A percentile compares a stretch with the other conserved stretches of the same genome.
phyloP scores from a whole-genome alignment of 2,888 invertebrate genomes.

The Lasioglossum villosulum region DNA sequence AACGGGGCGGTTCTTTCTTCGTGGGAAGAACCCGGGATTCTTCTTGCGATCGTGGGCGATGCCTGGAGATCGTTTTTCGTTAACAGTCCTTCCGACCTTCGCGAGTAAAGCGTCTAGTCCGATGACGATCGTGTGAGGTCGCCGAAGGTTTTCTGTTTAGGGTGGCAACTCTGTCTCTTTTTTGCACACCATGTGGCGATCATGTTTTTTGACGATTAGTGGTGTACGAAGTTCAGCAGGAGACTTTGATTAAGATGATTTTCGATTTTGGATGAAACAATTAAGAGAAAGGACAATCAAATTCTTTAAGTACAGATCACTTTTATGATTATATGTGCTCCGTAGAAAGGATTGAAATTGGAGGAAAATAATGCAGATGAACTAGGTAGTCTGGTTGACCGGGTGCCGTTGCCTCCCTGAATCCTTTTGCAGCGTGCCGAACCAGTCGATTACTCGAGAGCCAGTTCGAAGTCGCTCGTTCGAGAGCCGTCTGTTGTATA shows the following conservation, averaged over 20 bases:
- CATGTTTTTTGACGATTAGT: background rate
- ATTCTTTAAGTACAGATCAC: background rate
- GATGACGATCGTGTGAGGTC: background rate
- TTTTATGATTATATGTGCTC: background rate
- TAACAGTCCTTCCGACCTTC: background rate
- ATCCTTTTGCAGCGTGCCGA: slow-evolving; percentile 18
- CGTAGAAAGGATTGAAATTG: background rate
- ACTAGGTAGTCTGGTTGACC: slow-evolving; percentile 2
- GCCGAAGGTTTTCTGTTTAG: background rate
- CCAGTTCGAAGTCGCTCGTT: slow-evolving; percentile 39
- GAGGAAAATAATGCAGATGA: slow-evolving; percentile 16
- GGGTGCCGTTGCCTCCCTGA: slow-evolving; percentile 1
- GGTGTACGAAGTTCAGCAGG: background rate
- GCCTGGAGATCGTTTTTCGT: slow-evolving; percentile 2
- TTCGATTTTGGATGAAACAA: background rate
- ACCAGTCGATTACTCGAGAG: slow-evolving; percentile 30
- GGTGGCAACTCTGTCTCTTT: background rate
- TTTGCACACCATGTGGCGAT: background rate
- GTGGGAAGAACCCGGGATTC: slow-evolving; percentile 75
- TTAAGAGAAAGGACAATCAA: background rate
- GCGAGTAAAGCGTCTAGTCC: background rate
- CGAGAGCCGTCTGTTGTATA: slow-evolving; percentile 53
- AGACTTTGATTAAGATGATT: background rate
- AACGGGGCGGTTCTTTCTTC: slow-evolving; percentile 69
- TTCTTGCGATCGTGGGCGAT: slow-evolving; percentile 16